Conservation (phyloP, 2,113 vertebrate genomes). For the Tauraco erythrolophus region DNA sequence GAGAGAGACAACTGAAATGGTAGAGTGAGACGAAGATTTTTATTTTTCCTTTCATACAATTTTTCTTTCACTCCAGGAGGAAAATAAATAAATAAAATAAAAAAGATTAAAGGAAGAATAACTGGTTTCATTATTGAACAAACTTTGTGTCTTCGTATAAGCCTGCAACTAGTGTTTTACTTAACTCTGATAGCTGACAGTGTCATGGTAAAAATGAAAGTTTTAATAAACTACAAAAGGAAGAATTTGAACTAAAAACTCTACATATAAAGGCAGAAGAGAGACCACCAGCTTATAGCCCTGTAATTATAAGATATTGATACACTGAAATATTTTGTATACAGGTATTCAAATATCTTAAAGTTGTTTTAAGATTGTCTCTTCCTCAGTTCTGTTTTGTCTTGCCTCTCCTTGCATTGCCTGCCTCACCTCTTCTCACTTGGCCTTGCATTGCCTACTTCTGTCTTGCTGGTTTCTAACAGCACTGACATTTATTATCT, state of each 20-base stretch:
- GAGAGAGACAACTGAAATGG: background rate
- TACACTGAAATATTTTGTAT: background rate
- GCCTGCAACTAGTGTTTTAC: background rate
- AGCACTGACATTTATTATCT: background rate
- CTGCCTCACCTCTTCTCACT: background rate
- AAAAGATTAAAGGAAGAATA: background rate
- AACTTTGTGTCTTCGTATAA: background rate
- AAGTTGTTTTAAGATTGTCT: background rate
- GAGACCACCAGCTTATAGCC: background rate
- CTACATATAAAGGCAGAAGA: background rate
- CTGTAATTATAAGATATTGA: background rate
- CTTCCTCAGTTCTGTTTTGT: background rate
- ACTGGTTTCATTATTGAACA: constrained; percentile 10
- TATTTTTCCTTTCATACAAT: background rate
- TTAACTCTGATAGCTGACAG: background rate
- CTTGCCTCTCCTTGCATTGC: background rate
- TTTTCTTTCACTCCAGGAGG: background rate
- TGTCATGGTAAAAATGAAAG: background rate
- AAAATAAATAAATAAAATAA: background rate
- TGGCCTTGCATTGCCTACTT: background rate
- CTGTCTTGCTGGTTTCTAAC: background rate
- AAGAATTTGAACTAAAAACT: background rate
- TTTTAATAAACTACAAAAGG: background rate
- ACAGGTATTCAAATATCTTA: background rate
- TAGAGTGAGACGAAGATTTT: background rate